Evolutionary conservation across 2,888 invertebrate genomes (phyloP).

Genomic region (Patella ulyssiponensis): DNA sequence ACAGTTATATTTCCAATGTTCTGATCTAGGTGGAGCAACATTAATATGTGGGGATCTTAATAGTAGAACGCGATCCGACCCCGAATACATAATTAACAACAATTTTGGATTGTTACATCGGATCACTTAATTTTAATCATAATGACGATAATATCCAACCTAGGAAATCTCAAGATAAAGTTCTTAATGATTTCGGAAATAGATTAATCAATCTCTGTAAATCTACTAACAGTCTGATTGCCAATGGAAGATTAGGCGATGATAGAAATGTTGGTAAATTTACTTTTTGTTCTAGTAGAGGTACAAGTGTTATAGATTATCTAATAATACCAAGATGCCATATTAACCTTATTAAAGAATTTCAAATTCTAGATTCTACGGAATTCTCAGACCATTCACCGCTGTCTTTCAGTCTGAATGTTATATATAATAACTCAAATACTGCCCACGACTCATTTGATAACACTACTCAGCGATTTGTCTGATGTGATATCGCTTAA

Average conservation of each 20-base stretch:
- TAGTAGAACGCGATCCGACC: neutral
- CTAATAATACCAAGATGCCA: neutral
- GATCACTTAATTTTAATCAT: neutral
- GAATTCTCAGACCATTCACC: conserved; percentile 2
- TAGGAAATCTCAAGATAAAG: neutral
- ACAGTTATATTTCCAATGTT: neutral
- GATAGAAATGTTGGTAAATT: conserved; percentile 17
- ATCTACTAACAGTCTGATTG: conserved; percentile 17
- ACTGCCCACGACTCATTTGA: no score
- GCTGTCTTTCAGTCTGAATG: neutral
- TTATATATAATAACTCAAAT: neutral
- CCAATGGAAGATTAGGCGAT: conserved; percentile 20
- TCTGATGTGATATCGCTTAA: neutral
- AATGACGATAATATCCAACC: neutral
- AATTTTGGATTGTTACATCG: neutral
- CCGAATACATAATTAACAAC: neutral
- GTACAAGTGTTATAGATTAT: conserved; percentile 22
- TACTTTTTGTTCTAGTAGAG: conserved; percentile 15
- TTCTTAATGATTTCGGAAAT: conserved; percentile 15
- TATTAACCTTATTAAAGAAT: conserved; percentile 8
- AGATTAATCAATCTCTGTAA: conserved; percentile 18
- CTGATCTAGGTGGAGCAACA: neutral
- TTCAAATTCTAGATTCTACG: conserved; percentile 15
- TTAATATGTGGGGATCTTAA: neutral
- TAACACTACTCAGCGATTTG: neutral